These are phyloP conservation scores for Thunnus maccoyii DNA, from an alignment of 2,113 vertebrate species.

Conservation along the genomic window DNA sequence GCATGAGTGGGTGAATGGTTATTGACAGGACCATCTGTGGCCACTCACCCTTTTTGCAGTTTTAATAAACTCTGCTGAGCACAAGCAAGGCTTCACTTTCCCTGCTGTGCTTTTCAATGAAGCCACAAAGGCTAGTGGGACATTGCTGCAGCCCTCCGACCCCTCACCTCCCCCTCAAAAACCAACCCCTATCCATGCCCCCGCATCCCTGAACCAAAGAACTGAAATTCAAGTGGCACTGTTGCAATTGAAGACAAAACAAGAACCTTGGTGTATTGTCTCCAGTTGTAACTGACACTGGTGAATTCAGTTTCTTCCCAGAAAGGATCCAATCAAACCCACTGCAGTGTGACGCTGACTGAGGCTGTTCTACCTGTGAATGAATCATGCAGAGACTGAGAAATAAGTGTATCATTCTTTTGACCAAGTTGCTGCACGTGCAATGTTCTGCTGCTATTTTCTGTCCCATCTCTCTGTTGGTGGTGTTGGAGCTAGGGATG, in stretches of 20 bases:
- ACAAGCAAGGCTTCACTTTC: conserved; percentile 53
- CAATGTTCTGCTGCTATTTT: background rate
- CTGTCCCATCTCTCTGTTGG: background rate
- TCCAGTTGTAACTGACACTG: conserved; percentile 19
- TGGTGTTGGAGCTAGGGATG: background rate
- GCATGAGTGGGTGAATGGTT: conserved; percentile 65
- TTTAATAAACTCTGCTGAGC: conserved; percentile 82
- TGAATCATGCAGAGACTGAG: background rate
- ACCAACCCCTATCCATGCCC: conserved; percentile 17
- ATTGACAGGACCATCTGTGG: conserved; percentile 84
- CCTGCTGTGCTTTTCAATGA: conserved; percentile 79
- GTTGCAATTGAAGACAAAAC: conserved; percentile 17
- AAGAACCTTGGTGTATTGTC: conserved; percentile 19
- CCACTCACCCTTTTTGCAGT: conserved; percentile 72
- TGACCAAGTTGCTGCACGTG: background rate
- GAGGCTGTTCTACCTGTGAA: conserved; percentile 1
- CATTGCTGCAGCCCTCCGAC: conserved; percentile 36
- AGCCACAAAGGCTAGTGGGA: conserved; percentile 67
- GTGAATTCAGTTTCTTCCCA: conserved; percentile 20
- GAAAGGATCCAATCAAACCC: conserved; percentile 6
- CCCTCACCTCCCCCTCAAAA: background rate
- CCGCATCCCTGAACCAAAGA: conserved; percentile 44
- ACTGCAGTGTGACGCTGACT: background rate
- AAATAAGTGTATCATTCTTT: background rate
- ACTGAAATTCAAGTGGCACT: conserved; percentile 29